phyloP scores from a whole-genome alignment of 2,113 vertebrate genomes.

The Gasterosteus aculeatus region DNA sequence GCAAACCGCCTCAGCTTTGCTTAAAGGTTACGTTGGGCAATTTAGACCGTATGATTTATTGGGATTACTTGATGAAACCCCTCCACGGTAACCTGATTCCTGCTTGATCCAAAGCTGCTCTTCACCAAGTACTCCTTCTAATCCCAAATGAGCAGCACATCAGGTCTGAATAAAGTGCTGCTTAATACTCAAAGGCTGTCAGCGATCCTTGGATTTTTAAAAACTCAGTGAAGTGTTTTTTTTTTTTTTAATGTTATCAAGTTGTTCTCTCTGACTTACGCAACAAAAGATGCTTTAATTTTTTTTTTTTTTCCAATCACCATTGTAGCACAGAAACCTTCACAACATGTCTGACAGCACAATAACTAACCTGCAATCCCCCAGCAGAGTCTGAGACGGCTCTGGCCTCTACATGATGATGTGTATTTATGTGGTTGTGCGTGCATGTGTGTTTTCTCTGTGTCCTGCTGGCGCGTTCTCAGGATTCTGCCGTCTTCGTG shows the following conservation, averaged over 20 bases:
- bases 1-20: slow-evolving; percentile 56
- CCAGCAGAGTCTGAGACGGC: slow-evolving; percentile 8
- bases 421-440: not conserved
- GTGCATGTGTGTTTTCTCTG: not conserved
- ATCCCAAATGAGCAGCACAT: not conserved
- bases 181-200: slow-evolving; percentile 6
- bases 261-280: slow-evolving; percentile 12
- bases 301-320: not conserved
- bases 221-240: slow-evolving; percentile 30
- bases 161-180: slow-evolving; percentile 22
- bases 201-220: not conserved
- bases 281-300: not conserved
- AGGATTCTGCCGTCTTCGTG: slow-evolving; percentile 30
- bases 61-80: not conserved
- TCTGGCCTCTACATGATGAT: slow-evolving; percentile 24
- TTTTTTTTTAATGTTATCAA: slow-evolving; percentile 27
- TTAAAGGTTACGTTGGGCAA: slow-evolving; percentile 68
- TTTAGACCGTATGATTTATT: slow-evolving; percentile 32
- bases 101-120: slow-evolving; percentile 3
- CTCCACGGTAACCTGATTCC: not conserved
- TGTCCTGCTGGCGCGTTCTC: slow-evolving; percentile 24
- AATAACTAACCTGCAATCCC: slow-evolving; percentile 23
- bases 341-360: slow-evolving; percentile 29
- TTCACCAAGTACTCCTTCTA: not conserved
- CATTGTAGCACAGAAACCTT: slow-evolving; percentile 44